Evolutionary conservation across 2,113 vertebrate species (phyloP).

Genomic region (Muntiacus muntjak): DNA sequence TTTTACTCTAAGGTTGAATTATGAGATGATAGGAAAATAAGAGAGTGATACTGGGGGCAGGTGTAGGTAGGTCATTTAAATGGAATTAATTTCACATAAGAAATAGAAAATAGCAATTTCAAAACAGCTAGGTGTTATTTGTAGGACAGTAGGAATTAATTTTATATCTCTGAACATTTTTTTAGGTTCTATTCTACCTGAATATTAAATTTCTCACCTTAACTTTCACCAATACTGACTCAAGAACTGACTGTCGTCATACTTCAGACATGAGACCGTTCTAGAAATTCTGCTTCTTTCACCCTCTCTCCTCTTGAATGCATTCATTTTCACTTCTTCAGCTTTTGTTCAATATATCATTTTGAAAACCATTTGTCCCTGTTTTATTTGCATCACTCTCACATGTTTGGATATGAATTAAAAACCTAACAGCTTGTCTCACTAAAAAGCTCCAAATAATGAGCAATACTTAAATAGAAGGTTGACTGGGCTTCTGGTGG

Average conservation of each 20-base stretch:
- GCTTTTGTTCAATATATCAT: conserved; percentile 56
- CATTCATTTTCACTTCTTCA: neutral
- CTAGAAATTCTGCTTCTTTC: conserved; percentile 6
- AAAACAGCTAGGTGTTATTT: neutral
- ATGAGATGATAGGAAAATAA: neutral
- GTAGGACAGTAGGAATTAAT: neutral
- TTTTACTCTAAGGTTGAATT: neutral
- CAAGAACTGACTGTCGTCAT: neutral
- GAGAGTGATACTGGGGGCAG: neutral
- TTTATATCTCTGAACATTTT: conserved; percentile 12
- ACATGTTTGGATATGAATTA: neutral
- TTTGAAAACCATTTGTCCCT: neutral
- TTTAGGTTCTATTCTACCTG: neutral
- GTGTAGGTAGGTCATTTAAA: neutral
- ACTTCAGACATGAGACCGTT: neutral
- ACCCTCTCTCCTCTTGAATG: neutral
- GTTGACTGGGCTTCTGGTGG: neutral
- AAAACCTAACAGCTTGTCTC: neutral
- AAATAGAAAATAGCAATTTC: neutral
- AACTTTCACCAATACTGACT: neutral
- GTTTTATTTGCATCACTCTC: neutral
- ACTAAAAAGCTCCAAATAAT: neutral
- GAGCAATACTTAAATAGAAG: neutral
- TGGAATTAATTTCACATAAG: neutral
- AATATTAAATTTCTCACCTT: neutral